Conservation (phyloP, 2,113 vertebrate genomes). For the Hyla sarda region DNA sequence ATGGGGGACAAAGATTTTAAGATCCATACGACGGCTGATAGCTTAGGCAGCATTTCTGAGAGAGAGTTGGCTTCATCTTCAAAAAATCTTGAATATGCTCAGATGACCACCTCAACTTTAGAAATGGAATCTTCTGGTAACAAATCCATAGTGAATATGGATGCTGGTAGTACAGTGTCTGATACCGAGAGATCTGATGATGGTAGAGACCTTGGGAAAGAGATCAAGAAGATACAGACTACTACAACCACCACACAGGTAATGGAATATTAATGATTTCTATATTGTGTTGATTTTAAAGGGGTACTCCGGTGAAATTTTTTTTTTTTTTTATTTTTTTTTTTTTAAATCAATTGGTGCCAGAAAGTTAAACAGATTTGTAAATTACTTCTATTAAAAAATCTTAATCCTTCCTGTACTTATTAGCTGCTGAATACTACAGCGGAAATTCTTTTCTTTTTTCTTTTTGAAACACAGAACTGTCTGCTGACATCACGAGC, state of each 20-base stretch:
- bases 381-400: too few species aligned
- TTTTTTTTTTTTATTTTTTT: too few species aligned
- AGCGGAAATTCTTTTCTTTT: too few species aligned
- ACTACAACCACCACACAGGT: conserved; percentile 97
- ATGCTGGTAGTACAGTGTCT: conserved; percentile 77
- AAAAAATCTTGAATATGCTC: conserved; percentile 74
- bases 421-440: too few species aligned
- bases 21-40: conserved; percentile 81
- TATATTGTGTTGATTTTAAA: not conserved
- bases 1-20: conserved; percentile 89
- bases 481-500: too few species aligned
- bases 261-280: conserved; percentile 59
- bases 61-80: conserved; percentile 73
- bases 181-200: conserved; percentile 98
- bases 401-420: too few species aligned
- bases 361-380: too few species aligned
- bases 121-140: conserved; percentile 73
- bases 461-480: too few species aligned
- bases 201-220: conserved; percentile 90
- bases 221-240: conserved; percentile 96
- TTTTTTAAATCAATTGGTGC: too few species aligned
- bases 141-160: conserved; percentile 75
- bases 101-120: conserved; percentile 73
- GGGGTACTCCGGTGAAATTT: too few species aligned
- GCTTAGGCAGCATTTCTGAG: conserved; percentile 74